Evolutionary conservation across 2,113 vertebrate species (phyloP), one percentile per base, ranked within the genome.

Genomic region (Mus pahari): DNA sequence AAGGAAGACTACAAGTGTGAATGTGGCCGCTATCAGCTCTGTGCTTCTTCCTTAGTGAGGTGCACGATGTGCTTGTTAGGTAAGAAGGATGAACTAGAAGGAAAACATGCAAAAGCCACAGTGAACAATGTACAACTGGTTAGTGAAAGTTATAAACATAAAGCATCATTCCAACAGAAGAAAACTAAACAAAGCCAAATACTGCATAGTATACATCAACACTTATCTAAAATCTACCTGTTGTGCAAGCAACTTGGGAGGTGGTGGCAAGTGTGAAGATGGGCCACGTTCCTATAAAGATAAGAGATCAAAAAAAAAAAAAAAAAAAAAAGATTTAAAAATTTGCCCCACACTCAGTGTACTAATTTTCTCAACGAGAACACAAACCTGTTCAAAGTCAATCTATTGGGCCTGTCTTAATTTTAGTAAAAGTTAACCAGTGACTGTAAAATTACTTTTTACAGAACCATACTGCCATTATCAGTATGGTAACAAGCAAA

Each of bases 161-260:
- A 50, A 26, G 68, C 14, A 50, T 28, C 26, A 42, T 62, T 28
- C 58, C 45, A 68, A 28, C 62, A 70, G 60, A 73, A 74, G 70
- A 58, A 74, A 74, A 55, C 48, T 33, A 60, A 62, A 42, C 10
- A 88, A 86, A 73, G 39, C 31, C 42, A 88, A 20, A 39, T 39
- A 55, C 33, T 71, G 53, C 36, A 96, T 10, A 81, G 1, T 33
- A 94, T 20, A 45, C 92, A 42, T 1, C 12, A 94, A 50, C 36
- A 33, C 82, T 93, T 48, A 91, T 28, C 70, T 62, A 70, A 77
- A 42, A 84, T 96, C 97, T 98, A 99, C 99, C 98, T 98, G 98
- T 70, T 98, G 98, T 3, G 98, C 87, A 97, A 98, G 74, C 92
- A 98, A 97, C 95, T 99, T 99, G 92, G 98, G 96, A 97, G 98